Evolutionary conservation across 2,797 vertebrate species (phyloP).

Genomic region (Sebastolobus alascanus): DNA sequence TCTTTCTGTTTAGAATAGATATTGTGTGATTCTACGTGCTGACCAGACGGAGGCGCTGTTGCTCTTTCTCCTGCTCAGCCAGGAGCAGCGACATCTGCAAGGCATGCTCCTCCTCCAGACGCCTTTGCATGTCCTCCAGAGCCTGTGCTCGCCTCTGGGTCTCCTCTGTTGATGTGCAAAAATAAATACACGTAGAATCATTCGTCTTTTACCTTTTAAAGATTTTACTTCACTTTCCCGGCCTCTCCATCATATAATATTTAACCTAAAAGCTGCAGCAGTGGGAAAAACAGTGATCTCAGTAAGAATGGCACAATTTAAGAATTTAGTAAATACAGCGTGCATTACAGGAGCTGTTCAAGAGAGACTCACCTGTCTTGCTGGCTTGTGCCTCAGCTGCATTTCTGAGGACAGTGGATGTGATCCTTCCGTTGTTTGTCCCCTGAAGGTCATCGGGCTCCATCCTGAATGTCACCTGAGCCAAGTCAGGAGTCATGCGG

Average conservation of each 20-base stretch:
- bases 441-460: slow-evolving; percentile 70
- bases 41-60: slow-evolving; percentile 90
- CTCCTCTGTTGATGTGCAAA: slow-evolving; percentile 76
- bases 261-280: not conserved
- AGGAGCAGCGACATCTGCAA: slow-evolving; percentile 91
- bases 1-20: not conserved
- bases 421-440: slow-evolving; percentile 55
- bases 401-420: slow-evolving; percentile 60
- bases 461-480: slow-evolving; percentile 82
- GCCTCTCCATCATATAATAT: not conserved
- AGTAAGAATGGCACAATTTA: not conserved
- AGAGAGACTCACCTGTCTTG: slow-evolving; percentile 60
- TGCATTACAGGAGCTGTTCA: not conserved
- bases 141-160: slow-evolving; percentile 86
- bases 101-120: slow-evolving; percentile 91
- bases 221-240: not conserved
- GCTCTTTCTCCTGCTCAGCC: slow-evolving; percentile 92
- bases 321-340: not conserved
- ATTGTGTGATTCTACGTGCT: slow-evolving; percentile 49
- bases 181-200: slow-evolving; percentile 22
- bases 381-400: slow-evolving; percentile 69
- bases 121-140: slow-evolving; percentile 92
- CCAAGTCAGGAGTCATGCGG: slow-evolving; percentile 45
- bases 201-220: not conserved
- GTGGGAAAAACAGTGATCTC: not conserved